Evolutionary conservation across 2,888 invertebrate species (phyloP).

Genomic region (Mantis religiosa): DNA sequence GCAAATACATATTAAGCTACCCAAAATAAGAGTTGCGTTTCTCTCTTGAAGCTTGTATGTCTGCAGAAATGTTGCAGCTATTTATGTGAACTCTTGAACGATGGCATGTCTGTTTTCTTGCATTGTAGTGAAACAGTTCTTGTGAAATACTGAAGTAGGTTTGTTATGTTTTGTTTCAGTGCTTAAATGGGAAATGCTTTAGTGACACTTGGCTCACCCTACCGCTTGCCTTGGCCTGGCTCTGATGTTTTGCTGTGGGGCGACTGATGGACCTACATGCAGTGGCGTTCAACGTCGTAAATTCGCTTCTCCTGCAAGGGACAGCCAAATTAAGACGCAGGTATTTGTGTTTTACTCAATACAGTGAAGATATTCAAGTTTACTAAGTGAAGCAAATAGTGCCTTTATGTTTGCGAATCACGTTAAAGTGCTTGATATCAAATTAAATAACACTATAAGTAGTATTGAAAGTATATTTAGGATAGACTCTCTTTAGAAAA

Average conservation of each 20-base stretch:
- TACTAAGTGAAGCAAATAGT: no score
- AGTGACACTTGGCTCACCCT: conserved; percentile 16
- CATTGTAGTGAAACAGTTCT: neutral
- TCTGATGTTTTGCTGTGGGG: conserved; percentile 4
- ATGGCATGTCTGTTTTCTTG: neutral
- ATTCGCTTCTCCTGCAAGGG: no score
- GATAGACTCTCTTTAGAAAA: no score
- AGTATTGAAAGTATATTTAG: no score
- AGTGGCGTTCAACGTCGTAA: neutral
- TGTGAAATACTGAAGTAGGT: neutral
- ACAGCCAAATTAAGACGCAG: no score
- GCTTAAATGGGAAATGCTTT: conserved; percentile 21
- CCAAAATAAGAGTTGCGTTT: neutral
- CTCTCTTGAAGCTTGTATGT: neutral
- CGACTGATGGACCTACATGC: neutral
- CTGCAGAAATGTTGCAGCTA: neutral
- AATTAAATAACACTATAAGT: no score
- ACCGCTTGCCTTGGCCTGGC: neutral
- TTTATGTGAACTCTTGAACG: neutral
- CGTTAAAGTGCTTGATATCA: no score
- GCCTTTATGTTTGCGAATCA: no score
- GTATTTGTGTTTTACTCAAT: no score
- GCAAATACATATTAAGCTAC: no score
- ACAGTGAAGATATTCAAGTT: no score
- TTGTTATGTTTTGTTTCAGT: conserved; percentile 10